Evolutionary conservation across 2,888 invertebrate species (phyloP).

Genomic region (Andrena fulva): DNA sequence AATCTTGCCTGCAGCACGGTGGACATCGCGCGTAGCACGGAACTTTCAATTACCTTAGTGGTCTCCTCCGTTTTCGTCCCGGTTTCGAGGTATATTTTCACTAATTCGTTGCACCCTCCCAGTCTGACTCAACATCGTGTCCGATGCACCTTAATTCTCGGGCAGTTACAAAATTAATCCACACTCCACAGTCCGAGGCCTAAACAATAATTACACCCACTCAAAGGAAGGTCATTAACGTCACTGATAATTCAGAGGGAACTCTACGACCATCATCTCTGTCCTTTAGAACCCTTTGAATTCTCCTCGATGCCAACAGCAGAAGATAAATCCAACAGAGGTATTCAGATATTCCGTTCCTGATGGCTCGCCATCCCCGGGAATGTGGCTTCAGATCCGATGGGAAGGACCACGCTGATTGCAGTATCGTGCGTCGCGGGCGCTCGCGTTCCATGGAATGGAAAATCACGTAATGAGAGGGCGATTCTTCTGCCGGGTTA

Average conservation of each 20-base stretch:
- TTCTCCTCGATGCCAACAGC: too few species aligned
- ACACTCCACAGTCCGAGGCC: too few species aligned
- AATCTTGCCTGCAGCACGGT: conserved; percentile 4
- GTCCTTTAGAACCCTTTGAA: too few species aligned
- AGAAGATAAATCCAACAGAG: neutral
- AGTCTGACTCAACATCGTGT: neutral
- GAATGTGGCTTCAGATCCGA: too few species aligned
- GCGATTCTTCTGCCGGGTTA: conserved; percentile 20
- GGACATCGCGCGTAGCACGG: neutral
- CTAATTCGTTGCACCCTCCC: neutral
- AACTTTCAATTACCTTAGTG: conserved; percentile 12
- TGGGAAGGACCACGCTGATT: neutral
- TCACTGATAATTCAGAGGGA: too few species aligned
- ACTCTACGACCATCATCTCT: too few species aligned
- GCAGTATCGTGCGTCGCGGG: neutral
- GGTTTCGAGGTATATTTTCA: neutral
- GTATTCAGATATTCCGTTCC: neutral
- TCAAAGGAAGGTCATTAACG: too few species aligned
- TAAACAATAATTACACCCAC: too few species aligned
- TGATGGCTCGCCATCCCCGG: neutral
- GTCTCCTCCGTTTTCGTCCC: neutral
- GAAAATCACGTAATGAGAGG: conserved; percentile 29
- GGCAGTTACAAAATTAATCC: too few species aligned
- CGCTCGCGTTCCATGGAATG: conserved; percentile 1
- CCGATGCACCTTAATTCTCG: too few species aligned